A percentile compares a stretch with the other conserved stretches of the same genome.
phyloP scores from a whole-genome alignment of 2,113 vertebrate species.

The Sigmodon hispidus region DNA sequence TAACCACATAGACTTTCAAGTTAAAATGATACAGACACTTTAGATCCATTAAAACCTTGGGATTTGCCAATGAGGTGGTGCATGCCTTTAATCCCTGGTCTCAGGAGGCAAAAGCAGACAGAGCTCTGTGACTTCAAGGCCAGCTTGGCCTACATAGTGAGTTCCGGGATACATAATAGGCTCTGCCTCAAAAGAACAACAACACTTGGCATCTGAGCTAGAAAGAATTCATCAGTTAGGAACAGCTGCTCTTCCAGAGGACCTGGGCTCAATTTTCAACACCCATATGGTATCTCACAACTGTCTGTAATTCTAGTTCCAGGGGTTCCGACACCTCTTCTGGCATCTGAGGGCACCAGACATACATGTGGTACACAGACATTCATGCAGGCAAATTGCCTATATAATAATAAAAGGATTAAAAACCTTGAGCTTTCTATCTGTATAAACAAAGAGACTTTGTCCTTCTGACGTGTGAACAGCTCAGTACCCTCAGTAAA shows the following conservation, averaged over 20 bases:
- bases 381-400: too few relatives aligned
- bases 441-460: slow-evolving; percentile 21
- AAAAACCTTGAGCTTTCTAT: neutral
- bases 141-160: neutral
- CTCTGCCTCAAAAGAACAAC: neutral
- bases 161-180: neutral
- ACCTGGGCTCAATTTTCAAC: neutral
- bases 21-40: slow-evolving; percentile 8
- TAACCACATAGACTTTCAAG: neutral
- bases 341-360: too few relatives aligned
- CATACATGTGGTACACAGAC: neutral
- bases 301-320: neutral
- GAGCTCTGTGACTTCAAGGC: neutral
- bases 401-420: neutral
- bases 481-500: neutral
- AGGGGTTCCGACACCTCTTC: neutral
- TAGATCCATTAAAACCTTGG: neutral
- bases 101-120: neutral
- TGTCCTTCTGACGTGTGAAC: neutral
- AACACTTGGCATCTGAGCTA: neutral
- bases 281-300: neutral
- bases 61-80: neutral
- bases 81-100: neutral
- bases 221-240: neutral
- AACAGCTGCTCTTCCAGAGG: neutral